phyloP scores from a whole-genome alignment of 2,888 invertebrate genomes.

The Synanthedon myopaeformis region DNA sequence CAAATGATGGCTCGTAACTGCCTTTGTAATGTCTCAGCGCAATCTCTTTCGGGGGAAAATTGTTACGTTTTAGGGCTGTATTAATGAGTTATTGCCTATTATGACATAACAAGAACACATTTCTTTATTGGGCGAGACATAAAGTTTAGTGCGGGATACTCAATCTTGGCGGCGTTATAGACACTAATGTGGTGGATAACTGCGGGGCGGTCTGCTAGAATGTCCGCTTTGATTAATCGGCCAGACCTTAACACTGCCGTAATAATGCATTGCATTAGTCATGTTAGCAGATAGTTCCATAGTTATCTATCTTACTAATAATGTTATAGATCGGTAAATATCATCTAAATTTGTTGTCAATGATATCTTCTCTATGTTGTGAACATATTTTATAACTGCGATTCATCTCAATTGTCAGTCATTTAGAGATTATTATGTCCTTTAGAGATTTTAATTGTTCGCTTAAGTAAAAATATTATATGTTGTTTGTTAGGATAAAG shows the following conservation, averaged over 20 bases:
- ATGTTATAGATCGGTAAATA: no score
- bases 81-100: constrained; percentile 62
- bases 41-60: constrained; percentile 52
- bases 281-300: no score
- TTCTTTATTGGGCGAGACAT: constrained; percentile 37
- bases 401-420: no score
- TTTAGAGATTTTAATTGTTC: no score
- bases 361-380: no score
- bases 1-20: constrained; percentile 58
- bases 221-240: constrained; percentile 30
- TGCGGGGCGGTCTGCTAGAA: constrained; percentile 11
- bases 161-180: constrained; percentile 17
- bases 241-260: constrained; percentile 17
- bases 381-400: no score
- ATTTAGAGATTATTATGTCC: no score
- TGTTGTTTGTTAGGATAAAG: no score
- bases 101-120: constrained; percentile 47
- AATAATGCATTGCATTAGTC: constrained; percentile 11
- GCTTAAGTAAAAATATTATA: no score
- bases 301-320: no score
- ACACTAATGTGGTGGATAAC: constrained; percentile 10
- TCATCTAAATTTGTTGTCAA: no score
- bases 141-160: constrained; percentile 25
- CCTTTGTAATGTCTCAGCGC: constrained; percentile 55
- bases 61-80: constrained; percentile 52